phyloP scores from a whole-genome alignment of 2,797 vertebrate species.

The Tangara arthus region DNA sequence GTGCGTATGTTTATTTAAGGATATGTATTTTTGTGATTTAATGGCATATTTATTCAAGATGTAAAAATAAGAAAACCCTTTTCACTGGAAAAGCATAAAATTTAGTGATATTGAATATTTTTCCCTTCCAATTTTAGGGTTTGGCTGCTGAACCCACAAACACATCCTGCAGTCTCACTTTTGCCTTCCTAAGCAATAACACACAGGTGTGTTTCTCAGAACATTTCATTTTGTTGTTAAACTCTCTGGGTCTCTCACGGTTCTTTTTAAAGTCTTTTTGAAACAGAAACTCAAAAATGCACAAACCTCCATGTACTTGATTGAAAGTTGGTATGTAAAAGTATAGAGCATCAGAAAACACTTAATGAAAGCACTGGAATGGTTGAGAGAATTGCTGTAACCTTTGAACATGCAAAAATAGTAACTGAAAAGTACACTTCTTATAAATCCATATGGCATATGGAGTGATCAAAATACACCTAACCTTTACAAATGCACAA shows the following conservation, averaged over 20 bases:
- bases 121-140: neutral
- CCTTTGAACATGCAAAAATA: neutral
- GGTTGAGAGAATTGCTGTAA: neutral
- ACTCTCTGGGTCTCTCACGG: accelerated
- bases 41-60: neutral
- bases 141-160: neutral
- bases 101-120: neutral
- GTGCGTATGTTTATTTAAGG: neutral
- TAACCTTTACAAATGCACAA: neutral
- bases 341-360: neutral
- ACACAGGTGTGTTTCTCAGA: neutral
- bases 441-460: neutral
- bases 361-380: neutral
- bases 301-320: neutral
- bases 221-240: neutral
- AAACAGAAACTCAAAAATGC: neutral
- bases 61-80: neutral
- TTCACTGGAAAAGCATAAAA: neutral
- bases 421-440: neutral
- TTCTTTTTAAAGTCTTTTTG: neutral
- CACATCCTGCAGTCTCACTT: neutral
- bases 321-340: neutral
- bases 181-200: neutral
- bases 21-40: neutral
- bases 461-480: neutral